These are phyloP conservation scores for Temnothorax curvispinosus DNA, from an alignment of 1,140 invertebrate species.

Conservation along the genomic window DNA sequence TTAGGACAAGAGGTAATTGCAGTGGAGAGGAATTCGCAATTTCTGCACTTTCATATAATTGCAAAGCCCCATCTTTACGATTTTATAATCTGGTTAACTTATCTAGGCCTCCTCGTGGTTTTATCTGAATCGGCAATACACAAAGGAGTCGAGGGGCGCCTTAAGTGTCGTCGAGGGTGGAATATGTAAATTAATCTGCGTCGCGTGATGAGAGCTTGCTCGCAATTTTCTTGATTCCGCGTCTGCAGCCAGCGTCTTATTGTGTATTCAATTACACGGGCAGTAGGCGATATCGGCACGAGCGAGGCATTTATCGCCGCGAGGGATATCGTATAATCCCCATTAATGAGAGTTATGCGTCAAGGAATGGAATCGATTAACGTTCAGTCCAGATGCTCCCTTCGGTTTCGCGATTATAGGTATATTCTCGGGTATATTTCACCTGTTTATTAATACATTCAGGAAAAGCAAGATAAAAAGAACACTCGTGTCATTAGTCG, in stretches of 20 bases:
- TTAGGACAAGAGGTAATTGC: not conserved
- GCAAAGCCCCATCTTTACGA: not conserved
- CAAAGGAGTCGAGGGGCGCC: not conserved
- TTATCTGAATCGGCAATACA: constrained; percentile 27
- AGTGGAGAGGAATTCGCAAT: not conserved
- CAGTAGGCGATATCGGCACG: constrained; percentile 45
- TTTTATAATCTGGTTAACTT: not conserved
- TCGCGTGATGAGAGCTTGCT: not conserved
- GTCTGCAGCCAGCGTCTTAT: constrained; percentile 43
- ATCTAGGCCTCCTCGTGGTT: not conserved
- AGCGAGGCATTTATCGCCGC: constrained; percentile 43
- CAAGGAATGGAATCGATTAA: constrained; percentile 63
- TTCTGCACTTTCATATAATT: not conserved
- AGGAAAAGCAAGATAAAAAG: not conserved
- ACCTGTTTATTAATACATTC: not conserved
- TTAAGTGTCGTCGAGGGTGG: not conserved
- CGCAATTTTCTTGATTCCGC: constrained; percentile 44
- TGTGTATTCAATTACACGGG: constrained; percentile 71
- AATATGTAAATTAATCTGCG: constrained; percentile 39
- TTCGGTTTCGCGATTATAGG: not conserved
- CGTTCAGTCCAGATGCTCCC: constrained; percentile 25
- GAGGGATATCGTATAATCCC: constrained; percentile 12
- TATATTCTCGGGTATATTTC: too few species aligned
- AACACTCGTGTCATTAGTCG: not conserved
- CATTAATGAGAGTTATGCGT: constrained; percentile 60